phyloP scores from a whole-genome alignment of 2,888 invertebrate species.

The Drosophila pseudotakahashii region DNA sequence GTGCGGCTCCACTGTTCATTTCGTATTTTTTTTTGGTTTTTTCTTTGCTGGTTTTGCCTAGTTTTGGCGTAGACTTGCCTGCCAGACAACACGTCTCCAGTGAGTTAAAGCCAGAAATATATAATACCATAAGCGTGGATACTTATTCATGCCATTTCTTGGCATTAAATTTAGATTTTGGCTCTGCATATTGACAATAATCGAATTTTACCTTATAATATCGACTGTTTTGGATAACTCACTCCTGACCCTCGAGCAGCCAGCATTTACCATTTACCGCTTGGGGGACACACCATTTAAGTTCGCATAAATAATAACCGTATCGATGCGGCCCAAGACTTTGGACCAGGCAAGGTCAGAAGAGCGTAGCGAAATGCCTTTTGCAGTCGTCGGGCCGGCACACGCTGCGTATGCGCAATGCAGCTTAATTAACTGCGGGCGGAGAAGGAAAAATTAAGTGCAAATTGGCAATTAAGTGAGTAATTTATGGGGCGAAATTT shows the following conservation, averaged over 20 bases:
- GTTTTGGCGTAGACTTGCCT: conserved; percentile 19
- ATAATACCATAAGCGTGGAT: conserved; percentile 1
- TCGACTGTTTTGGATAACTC: conserved; percentile 5
- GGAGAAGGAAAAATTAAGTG: conserved; percentile 72
- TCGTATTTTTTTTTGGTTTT: no score
- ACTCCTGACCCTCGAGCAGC: conserved; percentile 5
- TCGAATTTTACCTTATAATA: background rate
- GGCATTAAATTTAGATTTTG: background rate
- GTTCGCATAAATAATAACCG: conserved; percentile 30
- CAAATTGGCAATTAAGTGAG: conserved; percentile 75
- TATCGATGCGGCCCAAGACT: conserved; percentile 20
- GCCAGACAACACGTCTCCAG: conserved; percentile 50
- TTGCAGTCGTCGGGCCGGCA: conserved; percentile 41
- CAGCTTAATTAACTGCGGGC: conserved; percentile 63
- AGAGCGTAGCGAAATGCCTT: conserved; percentile 27
- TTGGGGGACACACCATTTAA: conserved; percentile 24
- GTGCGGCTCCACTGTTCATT: no score
- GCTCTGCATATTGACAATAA: background rate
- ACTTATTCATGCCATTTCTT: conserved; percentile 10
- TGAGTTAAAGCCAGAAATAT: conserved; percentile 5
- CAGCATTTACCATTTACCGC: conserved; percentile 7
- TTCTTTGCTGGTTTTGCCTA: conserved; percentile 28
- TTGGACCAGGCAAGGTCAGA: conserved; percentile 60
- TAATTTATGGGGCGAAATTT: conserved; percentile 71
- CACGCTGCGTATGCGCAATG: conserved; percentile 71